phyloP scores from a whole-genome alignment of 1,140 invertebrate species.

The Melanaphis sacchari region DNA sequence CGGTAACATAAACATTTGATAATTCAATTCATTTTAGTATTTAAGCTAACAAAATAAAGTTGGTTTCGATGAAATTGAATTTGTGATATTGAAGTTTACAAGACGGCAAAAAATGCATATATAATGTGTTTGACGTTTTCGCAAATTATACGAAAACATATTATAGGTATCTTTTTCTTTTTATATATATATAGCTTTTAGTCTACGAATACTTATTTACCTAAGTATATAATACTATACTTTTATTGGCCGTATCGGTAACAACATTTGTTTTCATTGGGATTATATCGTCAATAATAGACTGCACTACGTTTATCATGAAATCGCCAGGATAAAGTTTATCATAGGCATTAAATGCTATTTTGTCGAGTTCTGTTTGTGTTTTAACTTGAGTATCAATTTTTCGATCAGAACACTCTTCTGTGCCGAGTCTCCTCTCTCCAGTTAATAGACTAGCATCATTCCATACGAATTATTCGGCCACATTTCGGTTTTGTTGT shows the following conservation, averaged over 20 bases:
- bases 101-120: no score
- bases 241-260: background rate
- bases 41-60: background rate
- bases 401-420: conserved; percentile 34
- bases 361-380: conserved; percentile 10
- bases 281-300: background rate
- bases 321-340: conserved; percentile 48
- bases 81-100: no score
- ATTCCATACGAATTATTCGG: conserved; percentile 21
- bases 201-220: no score
- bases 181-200: background rate
- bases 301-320: background rate
- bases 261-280: background rate
- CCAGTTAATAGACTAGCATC: conserved; percentile 28
- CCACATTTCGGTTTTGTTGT: conserved; percentile 45
- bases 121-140: no score
- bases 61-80: no score
- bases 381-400: conserved; percentile 11
- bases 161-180: no score
- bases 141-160: no score
- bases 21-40: background rate
- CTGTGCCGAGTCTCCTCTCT: conserved; percentile 23
- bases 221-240: background rate
- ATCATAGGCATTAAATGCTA: background rate
- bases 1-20: no score